Percentiles rank a stretch among this genome's conserved stretches.
These are phyloP conservation scores for Brachionus calyciflorus DNA, from an alignment of 1,140 invertebrate species.

Conservation along the genomic window DNA sequence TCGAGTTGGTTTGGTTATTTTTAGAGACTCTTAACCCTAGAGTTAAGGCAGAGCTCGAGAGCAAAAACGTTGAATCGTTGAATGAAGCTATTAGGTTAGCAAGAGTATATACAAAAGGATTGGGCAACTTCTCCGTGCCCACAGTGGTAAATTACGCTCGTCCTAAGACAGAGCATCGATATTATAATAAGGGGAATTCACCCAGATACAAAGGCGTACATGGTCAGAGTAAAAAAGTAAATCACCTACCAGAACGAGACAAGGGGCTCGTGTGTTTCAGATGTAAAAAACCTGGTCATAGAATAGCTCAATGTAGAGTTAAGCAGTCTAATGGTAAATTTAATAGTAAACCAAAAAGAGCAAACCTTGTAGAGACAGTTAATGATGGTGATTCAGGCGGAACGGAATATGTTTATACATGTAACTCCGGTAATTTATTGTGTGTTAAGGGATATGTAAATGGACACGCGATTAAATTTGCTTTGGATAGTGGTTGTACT, in stretches of 20 bases:
- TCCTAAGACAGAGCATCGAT: too few relatives aligned
- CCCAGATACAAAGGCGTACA: too few relatives aligned
- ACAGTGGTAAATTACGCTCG: not conserved
- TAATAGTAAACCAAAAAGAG: not conserved
- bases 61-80: not conserved
- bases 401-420: not conserved
- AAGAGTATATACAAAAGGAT: not conserved
- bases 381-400: not conserved
- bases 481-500: not conserved
- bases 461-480: not conserved
- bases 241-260: too few relatives aligned
- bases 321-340: too few relatives aligned
- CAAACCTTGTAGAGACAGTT: not conserved
- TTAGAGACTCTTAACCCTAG: not conserved
- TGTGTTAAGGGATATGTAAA: not conserved
- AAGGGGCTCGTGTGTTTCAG: too few relatives aligned
- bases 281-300: too few relatives aligned
- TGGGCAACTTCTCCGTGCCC: not conserved
- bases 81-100: not conserved
- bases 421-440: not conserved
- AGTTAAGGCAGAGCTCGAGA: not conserved
- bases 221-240: too few relatives aligned
- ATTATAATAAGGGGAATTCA: too few relatives aligned
- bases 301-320: too few relatives aligned
- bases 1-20: not conserved